These are phyloP conservation scores for Nymphicus hollandicus DNA, from an alignment of 2,113 vertebrate genomes.

Conservation along the genomic window DNA sequence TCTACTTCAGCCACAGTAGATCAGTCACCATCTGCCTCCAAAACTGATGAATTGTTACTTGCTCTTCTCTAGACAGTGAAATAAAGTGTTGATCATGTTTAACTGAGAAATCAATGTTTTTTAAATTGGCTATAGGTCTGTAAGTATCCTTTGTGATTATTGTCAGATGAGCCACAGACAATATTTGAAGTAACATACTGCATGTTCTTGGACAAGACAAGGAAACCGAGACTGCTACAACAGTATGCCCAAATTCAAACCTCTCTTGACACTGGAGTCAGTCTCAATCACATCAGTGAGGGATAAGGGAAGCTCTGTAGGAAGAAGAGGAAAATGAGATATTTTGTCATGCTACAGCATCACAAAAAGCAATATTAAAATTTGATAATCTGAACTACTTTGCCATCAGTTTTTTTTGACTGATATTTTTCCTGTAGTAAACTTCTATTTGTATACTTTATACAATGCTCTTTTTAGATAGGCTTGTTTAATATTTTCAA, in stretches of 20 bases:
- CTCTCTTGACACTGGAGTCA: not conserved
- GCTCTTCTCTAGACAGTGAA: not conserved
- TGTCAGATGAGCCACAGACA: not conserved
- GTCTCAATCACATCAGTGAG: not conserved
- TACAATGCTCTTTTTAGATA: not conserved
- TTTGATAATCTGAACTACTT: not conserved
- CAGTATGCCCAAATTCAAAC: not conserved
- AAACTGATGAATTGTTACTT: not conserved
- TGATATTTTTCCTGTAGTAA: not conserved
- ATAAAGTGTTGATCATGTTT: not conserved
- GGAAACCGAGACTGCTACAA: not conserved
- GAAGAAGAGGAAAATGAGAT: not conserved
- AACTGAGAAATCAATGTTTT: not conserved
- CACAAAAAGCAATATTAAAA: not conserved
- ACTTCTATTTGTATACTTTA: not conserved
- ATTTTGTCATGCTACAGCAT: not conserved
- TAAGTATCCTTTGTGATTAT: not conserved
- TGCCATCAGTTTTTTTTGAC: not conserved
- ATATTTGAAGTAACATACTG: not conserved
- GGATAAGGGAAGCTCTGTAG: not conserved
- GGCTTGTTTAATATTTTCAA: not conserved
- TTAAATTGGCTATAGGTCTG: not conserved
- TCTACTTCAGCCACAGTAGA: not conserved
- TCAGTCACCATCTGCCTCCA: not conserved
- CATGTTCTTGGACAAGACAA: not conserved